These are phyloP conservation scores for Leptinotarsa defecta DNA, from an alignment of 1,140 invertebrate species.

Conservation along the genomic window DNA sequence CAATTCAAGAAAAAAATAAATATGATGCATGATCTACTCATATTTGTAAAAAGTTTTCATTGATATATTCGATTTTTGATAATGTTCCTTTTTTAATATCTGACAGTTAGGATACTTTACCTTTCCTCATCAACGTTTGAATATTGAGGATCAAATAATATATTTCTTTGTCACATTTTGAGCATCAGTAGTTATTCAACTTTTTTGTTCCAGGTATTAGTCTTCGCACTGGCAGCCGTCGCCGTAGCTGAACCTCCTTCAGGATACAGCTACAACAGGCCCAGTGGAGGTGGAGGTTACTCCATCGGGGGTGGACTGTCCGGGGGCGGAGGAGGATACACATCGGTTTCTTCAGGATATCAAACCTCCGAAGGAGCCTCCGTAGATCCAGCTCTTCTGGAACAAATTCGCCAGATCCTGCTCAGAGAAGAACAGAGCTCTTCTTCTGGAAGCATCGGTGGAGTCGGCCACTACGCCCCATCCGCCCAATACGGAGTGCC, in stretches of 20 bases:
- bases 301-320: constrained; percentile 56
- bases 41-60: too few relatives aligned
- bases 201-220: constrained; percentile 64
- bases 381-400: constrained; percentile 75
- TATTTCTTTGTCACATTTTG: too few relatives aligned
- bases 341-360: constrained; percentile 71
- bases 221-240: constrained; percentile 64
- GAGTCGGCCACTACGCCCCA: constrained; percentile 61
- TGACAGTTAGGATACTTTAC: too few relatives aligned
- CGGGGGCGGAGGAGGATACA: constrained; percentile 72
- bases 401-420: constrained; percentile 80
- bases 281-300: constrained; percentile 61
- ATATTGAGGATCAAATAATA: too few relatives aligned
- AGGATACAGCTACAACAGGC: constrained; percentile 69
- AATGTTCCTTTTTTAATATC: too few relatives aligned
- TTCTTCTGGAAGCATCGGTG: constrained; percentile 57
- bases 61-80: too few relatives aligned
- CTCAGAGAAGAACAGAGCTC: constrained; percentile 76
- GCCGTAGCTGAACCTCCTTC: constrained; percentile 67
- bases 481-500: constrained; percentile 67
- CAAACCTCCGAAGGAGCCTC: constrained; percentile 77
- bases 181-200: background rate
- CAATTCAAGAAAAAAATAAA: too few relatives aligned
- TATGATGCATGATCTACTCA: too few relatives aligned
- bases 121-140: too few relatives aligned